Base-by-base conservation (phyloP, 1,140 invertebrate genomes). In the Harpegnathos saltator region DNA sequence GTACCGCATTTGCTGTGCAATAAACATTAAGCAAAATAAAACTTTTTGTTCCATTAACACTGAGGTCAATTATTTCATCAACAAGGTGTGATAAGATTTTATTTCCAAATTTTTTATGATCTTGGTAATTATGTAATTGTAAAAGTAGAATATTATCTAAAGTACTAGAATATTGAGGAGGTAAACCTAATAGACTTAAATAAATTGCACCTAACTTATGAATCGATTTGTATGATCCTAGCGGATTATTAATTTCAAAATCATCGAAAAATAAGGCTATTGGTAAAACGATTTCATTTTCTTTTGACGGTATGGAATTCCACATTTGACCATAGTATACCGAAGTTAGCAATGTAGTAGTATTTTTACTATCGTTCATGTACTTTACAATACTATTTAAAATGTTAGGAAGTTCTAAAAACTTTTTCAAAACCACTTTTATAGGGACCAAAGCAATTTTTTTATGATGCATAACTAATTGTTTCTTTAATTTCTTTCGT, bases 171-270 rank as follows among this genome's bases (percentile, higher is more conserved):
- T 69, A 69, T 69, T 69, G 7, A 33, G 50, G 50, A n/a, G 17
- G 26, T 54, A 69, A 12, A 33, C 48, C 17, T 19, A 69, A 5
- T 33, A 69, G 3, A 69, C 44, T 68, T 68, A 68, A 50, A 69
- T 69, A 69, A 54, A 33, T 17, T 17, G 66, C 66, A 54, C 26
- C 50, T 54, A 69, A 54, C 14, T 69, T 69, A 33, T 54, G 66
- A 29, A 69, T 54, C 14, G 48, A 52, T 54, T 54, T 52, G 26
- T 11, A 48, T 1, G 50, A 69, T 19, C 26, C 50, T 29, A 69
- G 17, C 15, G 66, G 66, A 56, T 69, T 68, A 69, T 69, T 56
- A 3, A 69, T 69, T n/a, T 69, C 66, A 33, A 59, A 59, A 26
- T 59, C 58, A 59, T 59, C 58, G 12, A 59, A 59, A 26, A 14